Percentiles rank a stretch among this genome's conserved stretches.
These are phyloP conservation scores for Bothrops jararaca DNA, from an alignment of 2,113 vertebrate species.

Conservation along the genomic window DNA sequence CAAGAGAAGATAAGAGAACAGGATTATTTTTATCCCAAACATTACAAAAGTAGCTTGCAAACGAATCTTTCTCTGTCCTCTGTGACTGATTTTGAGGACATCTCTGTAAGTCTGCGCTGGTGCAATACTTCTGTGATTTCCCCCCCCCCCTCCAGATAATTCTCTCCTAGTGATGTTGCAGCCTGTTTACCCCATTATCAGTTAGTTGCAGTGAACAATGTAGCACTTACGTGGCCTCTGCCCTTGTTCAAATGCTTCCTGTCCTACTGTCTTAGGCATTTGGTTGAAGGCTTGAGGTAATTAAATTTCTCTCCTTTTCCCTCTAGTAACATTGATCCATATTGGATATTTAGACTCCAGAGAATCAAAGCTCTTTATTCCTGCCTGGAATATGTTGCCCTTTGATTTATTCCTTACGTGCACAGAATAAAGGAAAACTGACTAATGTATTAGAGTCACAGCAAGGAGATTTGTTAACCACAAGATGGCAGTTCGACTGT, in stretches of 20 bases:
- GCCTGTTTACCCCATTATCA: slow-evolving; percentile 32
- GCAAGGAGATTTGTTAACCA: slow-evolving; percentile 48
- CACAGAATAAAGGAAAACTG: slow-evolving; percentile 33
- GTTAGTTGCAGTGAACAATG: slow-evolving; percentile 31
- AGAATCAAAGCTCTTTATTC: slow-evolving; percentile 62
- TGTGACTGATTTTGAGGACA: background rate
- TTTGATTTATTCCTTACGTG: slow-evolving; percentile 40
- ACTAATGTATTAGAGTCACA: background rate
- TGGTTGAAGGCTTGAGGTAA: slow-evolving; percentile 50
- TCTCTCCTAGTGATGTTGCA: slow-evolving; percentile 2
- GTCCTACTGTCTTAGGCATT: slow-evolving; percentile 12
- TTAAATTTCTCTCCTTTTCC: slow-evolving; percentile 59
- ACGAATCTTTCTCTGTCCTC: background rate
- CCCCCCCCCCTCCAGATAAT: background rate
- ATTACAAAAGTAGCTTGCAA: background rate
- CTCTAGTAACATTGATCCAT: slow-evolving; percentile 54
- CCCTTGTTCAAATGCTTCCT: slow-evolving; percentile 20
- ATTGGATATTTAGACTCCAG: slow-evolving; percentile 50
- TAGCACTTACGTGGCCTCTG: slow-evolving; percentile 27
- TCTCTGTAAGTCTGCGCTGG: background rate
- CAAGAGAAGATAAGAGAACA: background rate
- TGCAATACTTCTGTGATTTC: background rate
- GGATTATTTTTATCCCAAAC: background rate
- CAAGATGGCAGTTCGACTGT: slow-evolving; percentile 61
- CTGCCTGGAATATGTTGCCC: slow-evolving; percentile 39